Base-by-base conservation (phyloP, 2,113 vertebrate genomes). In the Elachura formosa region DNA sequence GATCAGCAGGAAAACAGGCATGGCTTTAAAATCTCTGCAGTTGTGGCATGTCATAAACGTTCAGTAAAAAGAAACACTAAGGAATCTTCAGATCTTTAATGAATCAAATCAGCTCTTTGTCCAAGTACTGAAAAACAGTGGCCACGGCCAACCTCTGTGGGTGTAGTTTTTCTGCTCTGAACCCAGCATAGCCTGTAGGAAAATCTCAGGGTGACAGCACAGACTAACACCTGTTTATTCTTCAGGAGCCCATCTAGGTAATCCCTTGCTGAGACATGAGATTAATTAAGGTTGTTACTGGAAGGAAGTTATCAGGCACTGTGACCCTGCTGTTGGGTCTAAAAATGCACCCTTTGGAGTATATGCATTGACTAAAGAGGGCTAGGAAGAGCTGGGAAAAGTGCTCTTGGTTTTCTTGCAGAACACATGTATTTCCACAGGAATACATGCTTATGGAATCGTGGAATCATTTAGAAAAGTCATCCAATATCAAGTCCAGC, bases 31-130 rank as follows among this genome's bases (percentile, higher is more conserved):
- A 77, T 43, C 49, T 48, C 75, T 68, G 69, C 85, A 58, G 43
- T 14, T 0, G 0, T 25, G 61, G 21, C 2, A 0, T 14, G 25
- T 17, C 54, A 56, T 38, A n/a, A 5, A 4, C 22, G 4, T 9
- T 54, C n/a, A 29, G 34, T 51, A 21, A 5, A 31, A 77, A 81
- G 66, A 71, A 2, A 0, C 36, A 12, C 34, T 7, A 18, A 43
- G 62, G 68, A 55, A 38, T 56, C 29, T 46, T 56, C n/a, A 61
- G 3, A 28, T 56, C 38, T 22, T 48, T 48, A 26, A 28, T 4
- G 7, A 54, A 54, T 40, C 15, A 34, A 45, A 33, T 52, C 33
- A 52, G 36, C 17, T 72, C 36, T 40, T 64, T 21, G 48, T 26
- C 9, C 41, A 52, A 25, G 40, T 31, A 8, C 23, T 41, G 31